These are phyloP conservation scores for Pogonocichla stellata DNA, from an alignment of 2,113 vertebrate species.

Conservation along the genomic window DNA sequence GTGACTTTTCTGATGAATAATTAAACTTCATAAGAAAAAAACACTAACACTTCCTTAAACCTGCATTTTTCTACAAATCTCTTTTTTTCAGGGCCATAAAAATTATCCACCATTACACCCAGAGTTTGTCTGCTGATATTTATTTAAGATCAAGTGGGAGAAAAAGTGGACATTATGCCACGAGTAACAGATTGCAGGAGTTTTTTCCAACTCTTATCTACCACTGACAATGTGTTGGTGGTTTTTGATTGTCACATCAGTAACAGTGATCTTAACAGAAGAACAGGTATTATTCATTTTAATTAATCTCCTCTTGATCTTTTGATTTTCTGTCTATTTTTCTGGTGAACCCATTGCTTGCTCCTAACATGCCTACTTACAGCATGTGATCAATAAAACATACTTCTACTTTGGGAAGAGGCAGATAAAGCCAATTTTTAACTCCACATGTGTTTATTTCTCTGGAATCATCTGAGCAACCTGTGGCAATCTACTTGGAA, in stretches of 20 bases:
- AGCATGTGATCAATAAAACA: neutral
- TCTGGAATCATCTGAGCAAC: neutral
- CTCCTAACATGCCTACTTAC: neutral
- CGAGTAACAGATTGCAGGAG: neutral
- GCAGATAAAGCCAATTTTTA: neutral
- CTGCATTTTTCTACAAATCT: neutral
- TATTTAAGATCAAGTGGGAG: neutral
- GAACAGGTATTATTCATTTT: slow-evolving; percentile 27
- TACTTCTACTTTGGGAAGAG: neutral
- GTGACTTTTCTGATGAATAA: neutral
- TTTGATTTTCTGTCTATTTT: neutral
- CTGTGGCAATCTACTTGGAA: neutral
- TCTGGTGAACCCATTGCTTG: neutral
- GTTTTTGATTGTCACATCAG: slow-evolving; percentile 1
- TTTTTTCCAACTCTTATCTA: slow-evolving; percentile 20
- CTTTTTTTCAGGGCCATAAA: neutral
- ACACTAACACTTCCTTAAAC: rapidly evolving
- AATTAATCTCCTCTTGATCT: neutral
- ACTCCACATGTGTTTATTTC: neutral
- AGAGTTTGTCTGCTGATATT: neutral
- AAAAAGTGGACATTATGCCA: slow-evolving; percentile 15
- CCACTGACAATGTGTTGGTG: slow-evolving; percentile 20
- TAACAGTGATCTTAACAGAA: neutral
- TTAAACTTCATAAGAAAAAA: neutral
- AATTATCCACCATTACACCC: neutral